A percentile compares a stretch with the other conserved stretches of the same genome.
Evolutionary conservation across 2,888 invertebrate species (phyloP).

Genomic region (Chesias legatella): DNA sequence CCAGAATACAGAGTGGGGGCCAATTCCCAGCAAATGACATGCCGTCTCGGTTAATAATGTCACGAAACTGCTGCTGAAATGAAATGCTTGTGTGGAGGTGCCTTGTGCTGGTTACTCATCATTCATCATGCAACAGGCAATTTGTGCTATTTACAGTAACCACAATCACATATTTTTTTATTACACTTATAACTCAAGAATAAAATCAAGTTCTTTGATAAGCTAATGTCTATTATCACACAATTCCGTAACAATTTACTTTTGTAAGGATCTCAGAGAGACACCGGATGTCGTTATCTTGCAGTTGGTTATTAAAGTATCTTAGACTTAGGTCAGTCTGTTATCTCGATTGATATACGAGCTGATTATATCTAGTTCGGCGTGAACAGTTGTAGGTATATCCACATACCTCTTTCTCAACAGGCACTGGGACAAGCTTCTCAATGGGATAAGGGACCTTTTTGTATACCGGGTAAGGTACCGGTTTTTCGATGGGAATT

Average conservation of each 20-base stretch:
- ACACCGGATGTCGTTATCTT: slow-evolving; percentile 6
- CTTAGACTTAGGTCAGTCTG: slow-evolving; percentile 4
- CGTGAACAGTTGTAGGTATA: slow-evolving; percentile 10
- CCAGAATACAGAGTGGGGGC: neutral
- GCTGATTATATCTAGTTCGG: slow-evolving; percentile 6
- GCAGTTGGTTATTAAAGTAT: slow-evolving; percentile 6
- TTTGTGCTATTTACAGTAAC: slow-evolving; percentile 23
- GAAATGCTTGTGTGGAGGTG: too few relatives aligned
- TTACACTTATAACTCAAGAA: too few relatives aligned
- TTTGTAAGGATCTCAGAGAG: slow-evolving; percentile 1
- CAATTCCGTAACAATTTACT: too few relatives aligned
- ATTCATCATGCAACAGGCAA: slow-evolving; percentile 25
- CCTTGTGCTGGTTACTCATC: too few relatives aligned
- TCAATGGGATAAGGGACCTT: slow-evolving; percentile 86
- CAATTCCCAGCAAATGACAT: neutral
- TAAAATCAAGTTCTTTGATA: neutral
- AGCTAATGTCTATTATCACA: too few relatives aligned
- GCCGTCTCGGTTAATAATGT: too few relatives aligned
- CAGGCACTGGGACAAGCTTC: slow-evolving; percentile 86
- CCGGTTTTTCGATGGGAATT: slow-evolving; percentile 80
- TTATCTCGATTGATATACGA: too few relatives aligned
- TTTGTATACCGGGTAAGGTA: slow-evolving; percentile 86
- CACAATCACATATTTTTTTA: too few relatives aligned
- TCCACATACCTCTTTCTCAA: slow-evolving; percentile 84
- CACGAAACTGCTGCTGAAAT: too few relatives aligned